Percentiles rank a stretch among this genome's conserved stretches.
Evolutionary conservation across 2,113 vertebrate genomes (phyloP).

Genomic region (Octodon degus): DNA sequence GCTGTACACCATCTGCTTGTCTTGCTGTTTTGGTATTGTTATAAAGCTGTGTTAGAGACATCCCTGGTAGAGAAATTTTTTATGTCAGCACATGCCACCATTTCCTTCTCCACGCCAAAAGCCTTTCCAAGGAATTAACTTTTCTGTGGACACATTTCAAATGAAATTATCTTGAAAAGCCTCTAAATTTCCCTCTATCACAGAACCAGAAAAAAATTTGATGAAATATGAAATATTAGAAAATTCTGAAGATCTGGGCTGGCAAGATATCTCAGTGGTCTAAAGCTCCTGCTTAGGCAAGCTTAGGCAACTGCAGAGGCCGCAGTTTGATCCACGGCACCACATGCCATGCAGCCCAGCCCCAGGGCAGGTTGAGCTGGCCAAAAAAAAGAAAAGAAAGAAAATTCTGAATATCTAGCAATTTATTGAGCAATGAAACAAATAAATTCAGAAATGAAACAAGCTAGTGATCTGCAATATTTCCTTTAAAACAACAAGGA

Average conservation of each 20-base stretch:
- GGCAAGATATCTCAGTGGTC: no score
- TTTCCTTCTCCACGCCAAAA: slow-evolving; percentile 5
- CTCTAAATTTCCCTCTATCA: neutral
- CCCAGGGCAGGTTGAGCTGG: no score
- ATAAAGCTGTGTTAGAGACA: neutral
- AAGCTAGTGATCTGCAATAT: neutral
- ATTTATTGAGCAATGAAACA: neutral
- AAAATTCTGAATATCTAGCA: neutral
- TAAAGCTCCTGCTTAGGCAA: no score
- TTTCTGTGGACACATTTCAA: slow-evolving; percentile 16
- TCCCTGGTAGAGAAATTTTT: neutral
- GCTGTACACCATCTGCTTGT: neutral
- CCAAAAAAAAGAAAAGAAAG: no score
- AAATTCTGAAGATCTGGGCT: neutral
- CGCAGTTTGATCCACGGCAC: no score
- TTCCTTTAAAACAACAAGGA: slow-evolving; percentile 49
- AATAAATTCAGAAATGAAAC: neutral
- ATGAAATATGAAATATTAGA: neutral
- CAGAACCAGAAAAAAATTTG: neutral
- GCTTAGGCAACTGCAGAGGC: no score
- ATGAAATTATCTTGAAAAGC: neutral
- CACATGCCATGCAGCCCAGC: no score
- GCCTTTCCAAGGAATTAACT: neutral
- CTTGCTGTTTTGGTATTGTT: neutral
- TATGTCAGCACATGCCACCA: neutral